A percentile compares a stretch with the other conserved stretches of the same genome.
These are phyloP conservation scores for Cheilosia urbana DNA, from an alignment of 2,888 invertebrate species.

Conservation along the genomic window DNA sequence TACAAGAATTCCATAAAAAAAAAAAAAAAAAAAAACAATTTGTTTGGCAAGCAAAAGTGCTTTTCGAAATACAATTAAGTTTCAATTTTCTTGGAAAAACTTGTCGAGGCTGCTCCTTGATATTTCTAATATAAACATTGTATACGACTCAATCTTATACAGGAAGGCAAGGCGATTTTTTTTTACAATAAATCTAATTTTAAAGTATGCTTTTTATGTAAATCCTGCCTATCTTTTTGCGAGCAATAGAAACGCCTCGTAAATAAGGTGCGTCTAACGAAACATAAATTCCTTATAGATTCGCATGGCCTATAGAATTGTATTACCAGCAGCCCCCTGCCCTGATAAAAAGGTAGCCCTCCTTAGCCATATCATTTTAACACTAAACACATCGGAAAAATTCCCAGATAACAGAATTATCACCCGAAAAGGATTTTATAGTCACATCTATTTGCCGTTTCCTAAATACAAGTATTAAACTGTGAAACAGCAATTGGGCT, in stretches of 20 bases:
- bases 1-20: conserved; percentile 29
- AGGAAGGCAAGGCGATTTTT: not conserved
- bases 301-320: conserved; percentile 21
- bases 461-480: conserved; percentile 55
- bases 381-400: conserved; percentile 69
- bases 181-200: conserved; percentile 13
- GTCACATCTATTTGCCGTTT: conserved; percentile 58
- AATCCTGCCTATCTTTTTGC: conserved; percentile 7
- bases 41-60: conserved; percentile 9
- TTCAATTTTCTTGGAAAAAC: conserved; percentile 30
- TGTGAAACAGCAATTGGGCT: conserved; percentile 42
- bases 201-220: conserved; percentile 15
- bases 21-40: conserved; percentile 1
- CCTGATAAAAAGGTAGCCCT: conserved; percentile 54
- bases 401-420: conserved; percentile 71
- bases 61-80: conserved; percentile 36
- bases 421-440: conserved; percentile 70
- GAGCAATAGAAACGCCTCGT: not conserved
- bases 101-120: conserved; percentile 1
- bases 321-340: conserved; percentile 41
- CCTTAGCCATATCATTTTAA: conserved; percentile 51
- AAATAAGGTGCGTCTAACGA: conserved; percentile 55
- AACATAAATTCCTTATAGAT: conserved; percentile 53
- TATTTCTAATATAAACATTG: not conserved
- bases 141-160: not conserved